A percentile compares a stretch with the other conserved stretches of the same genome.
phyloP scores from a whole-genome alignment of 2,113 vertebrate species.

The Macroglossus sobrinus region DNA sequence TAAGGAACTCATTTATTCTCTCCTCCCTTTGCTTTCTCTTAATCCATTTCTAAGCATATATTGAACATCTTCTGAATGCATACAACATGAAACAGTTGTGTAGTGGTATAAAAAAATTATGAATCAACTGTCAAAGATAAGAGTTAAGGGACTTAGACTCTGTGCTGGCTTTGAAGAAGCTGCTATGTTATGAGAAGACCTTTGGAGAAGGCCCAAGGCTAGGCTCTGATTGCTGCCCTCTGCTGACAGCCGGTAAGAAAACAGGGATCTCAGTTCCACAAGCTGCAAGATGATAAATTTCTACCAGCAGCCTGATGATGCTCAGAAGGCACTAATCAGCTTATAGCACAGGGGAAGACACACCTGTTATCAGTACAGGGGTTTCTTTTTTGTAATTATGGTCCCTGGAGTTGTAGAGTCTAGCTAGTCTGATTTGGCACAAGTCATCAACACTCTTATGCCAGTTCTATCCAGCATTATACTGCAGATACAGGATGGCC shows the following conservation, averaged over 20 bases:
- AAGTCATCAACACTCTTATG: not conserved
- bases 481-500: not conserved
- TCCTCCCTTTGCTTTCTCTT: slow-evolving; percentile 9
- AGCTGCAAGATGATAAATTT: not conserved
- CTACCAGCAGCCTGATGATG: not conserved
- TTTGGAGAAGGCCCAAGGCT: not conserved
- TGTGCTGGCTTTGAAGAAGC: not conserved
- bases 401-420: not conserved
- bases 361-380: not conserved
- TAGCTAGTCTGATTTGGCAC: not conserved
- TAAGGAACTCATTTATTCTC: not conserved
- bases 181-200: not conserved
- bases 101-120: not conserved
- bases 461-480: not conserved
- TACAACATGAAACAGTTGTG: not conserved
- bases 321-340: not conserved
- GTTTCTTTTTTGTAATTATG: not conserved
- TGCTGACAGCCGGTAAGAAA: not conserved
- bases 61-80: not conserved
- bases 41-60: not conserved
- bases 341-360: not conserved
- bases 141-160: not conserved
- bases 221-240: not conserved
- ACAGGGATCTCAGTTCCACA: not conserved
- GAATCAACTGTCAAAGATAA: not conserved